Evolutionary conservation across 2,888 invertebrate species (phyloP), one percentile per base, ranked within the genome.

Genomic region (Pollenia amentaria): DNA sequence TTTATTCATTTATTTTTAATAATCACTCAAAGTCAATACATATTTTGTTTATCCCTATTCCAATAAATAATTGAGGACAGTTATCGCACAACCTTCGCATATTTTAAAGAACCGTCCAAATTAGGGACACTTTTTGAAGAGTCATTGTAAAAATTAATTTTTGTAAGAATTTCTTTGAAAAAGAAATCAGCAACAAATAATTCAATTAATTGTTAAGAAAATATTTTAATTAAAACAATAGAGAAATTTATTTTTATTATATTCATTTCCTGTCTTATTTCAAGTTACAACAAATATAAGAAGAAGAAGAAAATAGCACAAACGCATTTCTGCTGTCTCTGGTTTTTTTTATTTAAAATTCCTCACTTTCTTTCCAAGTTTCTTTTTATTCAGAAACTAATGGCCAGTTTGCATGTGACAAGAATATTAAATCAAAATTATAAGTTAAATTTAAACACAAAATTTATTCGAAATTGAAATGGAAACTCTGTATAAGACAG

Each of bases 391-490:
- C 53, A 44, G 16, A 40, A 44, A 48, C 48, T 75, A 85, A 83
- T 82, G 85, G 73, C 10, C 73, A 48, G 77, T 46, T 79, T 70
- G 83, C 83, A 75, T 83, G 86, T 70, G 86, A 86, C 57, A 57
- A 72, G 79, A 83, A 86, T 86, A 76, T 57, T 83, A 83, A 86
- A 79, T 57, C 4, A 7, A 40, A 76, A 76, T 64, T 64, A 67
- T 38, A 78, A 55, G 70, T 44, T 55, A 76, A 42, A 53, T 55
- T 55, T 57, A 14, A 51, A 42, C 29, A 29, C 29, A 79, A 12
- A 48, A 53, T 53, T 75, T 44, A 10, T 51, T 21, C 29, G 65
- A 65, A 76, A 65, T 3, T 51, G 12, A 57, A 75, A 67, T 67
- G n/a, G 42, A 60, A 75, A 60, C 40, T 82, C n/a, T 12, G 7